Conservation (phyloP, 2,797 vertebrate genomes). For the Molossus alvarezi region DNA sequence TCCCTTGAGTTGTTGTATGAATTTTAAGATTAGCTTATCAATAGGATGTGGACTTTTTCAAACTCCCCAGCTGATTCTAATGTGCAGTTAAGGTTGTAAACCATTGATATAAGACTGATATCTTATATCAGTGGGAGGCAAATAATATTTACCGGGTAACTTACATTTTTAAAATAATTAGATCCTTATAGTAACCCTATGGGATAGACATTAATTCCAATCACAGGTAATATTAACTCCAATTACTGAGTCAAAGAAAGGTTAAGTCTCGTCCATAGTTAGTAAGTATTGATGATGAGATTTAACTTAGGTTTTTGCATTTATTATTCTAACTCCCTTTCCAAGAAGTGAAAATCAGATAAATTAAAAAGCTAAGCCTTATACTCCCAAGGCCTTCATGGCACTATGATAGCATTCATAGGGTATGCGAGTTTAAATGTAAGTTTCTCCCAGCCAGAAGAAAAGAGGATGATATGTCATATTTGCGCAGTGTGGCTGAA, state of each 20-base stretch:
- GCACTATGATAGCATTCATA: not conserved
- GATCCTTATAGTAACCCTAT: not conserved
- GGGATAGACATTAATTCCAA: not conserved
- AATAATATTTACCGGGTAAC: not conserved
- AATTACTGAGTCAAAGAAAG: not conserved
- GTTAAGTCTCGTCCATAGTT: not conserved
- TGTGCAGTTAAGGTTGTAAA: not conserved
- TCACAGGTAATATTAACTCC: constrained; percentile 52
- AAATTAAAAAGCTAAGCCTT: not conserved
- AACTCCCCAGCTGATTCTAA: not conserved
- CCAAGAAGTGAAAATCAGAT: not conserved
- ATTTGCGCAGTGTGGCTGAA: not conserved
- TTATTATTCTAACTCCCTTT: not conserved
- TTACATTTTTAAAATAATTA: not conserved
- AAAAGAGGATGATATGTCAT: not conserved
- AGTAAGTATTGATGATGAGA: not conserved
- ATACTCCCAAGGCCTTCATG: not conserved
- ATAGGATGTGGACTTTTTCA: not conserved
- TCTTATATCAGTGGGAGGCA: not conserved
- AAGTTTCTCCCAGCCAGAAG: constrained; percentile 9
- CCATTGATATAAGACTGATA: not conserved
- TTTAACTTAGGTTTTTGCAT: constrained; percentile 1
- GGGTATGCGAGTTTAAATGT: not conserved
- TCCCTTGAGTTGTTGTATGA: not conserved
- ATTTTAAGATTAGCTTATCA: not conserved